Evolutionary conservation across 2,797 vertebrate species (phyloP).

Genomic region (Bufotes viridis): DNA sequence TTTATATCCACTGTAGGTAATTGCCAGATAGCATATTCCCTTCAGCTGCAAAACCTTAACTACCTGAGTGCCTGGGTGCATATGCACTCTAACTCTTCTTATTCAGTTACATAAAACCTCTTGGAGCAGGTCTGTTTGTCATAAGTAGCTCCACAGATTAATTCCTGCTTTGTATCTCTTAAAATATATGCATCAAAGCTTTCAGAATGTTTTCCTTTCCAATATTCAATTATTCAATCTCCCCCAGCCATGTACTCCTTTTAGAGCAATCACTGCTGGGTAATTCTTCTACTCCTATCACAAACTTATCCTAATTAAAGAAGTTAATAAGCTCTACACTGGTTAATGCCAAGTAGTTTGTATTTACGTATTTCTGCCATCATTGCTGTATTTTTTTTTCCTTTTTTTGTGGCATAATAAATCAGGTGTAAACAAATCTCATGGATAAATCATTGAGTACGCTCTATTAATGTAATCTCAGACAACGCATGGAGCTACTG

Average conservation of each 20-base stretch:
- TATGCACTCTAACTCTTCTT: too few relatives aligned
- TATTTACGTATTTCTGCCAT: slow-evolving; percentile 26
- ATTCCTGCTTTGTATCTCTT: slow-evolving; percentile 15
- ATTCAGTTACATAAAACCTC: background rate
- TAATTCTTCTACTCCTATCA: slow-evolving; percentile 14
- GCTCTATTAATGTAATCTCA: background rate
- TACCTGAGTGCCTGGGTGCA: background rate
- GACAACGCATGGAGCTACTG: background rate
- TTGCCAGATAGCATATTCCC: too few relatives aligned
- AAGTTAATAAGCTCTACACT: slow-evolving; percentile 25
- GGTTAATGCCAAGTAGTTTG: background rate
- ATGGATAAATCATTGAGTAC: background rate
- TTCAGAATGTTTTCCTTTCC: slow-evolving; percentile 33
- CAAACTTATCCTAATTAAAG: slow-evolving; percentile 25
- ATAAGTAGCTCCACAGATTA: background rate
- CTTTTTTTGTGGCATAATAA: slow-evolving; percentile 1
- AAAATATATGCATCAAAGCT: slow-evolving; percentile 34
- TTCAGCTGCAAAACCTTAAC: background rate
- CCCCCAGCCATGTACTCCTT: slow-evolving; percentile 25
- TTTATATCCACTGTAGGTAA: too few relatives aligned
- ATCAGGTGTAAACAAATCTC: slow-evolving; percentile 1
- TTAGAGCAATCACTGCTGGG: slow-evolving; percentile 22
- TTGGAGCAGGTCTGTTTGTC: slow-evolving; percentile 2
- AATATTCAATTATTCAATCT: slow-evolving; percentile 34
- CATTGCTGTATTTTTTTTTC: background rate